Evolutionary conservation across 2,888 invertebrate species (phyloP).

Genomic region (Metacarcinus magister): DNA sequence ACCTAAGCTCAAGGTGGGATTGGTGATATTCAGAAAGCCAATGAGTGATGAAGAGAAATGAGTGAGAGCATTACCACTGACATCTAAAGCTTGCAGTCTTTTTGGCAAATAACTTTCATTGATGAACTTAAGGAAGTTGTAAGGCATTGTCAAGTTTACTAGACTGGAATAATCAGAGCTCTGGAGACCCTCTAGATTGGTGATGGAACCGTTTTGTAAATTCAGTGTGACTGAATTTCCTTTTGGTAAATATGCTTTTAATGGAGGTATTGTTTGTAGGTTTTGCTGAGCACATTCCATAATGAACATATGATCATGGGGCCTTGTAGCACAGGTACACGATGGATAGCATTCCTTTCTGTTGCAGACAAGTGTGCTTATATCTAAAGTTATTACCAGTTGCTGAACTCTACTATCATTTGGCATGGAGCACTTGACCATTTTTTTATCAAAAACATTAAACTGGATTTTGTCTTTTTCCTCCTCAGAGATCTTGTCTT

Average conservation of each 20-base stretch:
- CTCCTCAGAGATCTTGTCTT: not conserved
- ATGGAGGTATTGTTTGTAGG: conserved; percentile 46
- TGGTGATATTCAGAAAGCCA: conserved; percentile 85
- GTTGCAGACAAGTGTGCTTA: conserved; percentile 44
- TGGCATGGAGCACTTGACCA: conserved; percentile 50
- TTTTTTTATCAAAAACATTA: not conserved
- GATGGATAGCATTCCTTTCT: not conserved
- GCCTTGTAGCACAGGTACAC: conserved; percentile 61
- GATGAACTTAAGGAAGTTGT: conserved; percentile 66
- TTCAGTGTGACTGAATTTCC: conserved; percentile 64
- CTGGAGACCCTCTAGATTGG: conserved; percentile 57
- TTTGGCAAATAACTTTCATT: conserved; percentile 66
- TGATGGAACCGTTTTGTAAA: conserved; percentile 58
- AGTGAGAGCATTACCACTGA: conserved; percentile 85
- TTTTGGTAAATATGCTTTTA: not conserved
- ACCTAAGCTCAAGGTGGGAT: conserved; percentile 87
- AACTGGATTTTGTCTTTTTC: not conserved
- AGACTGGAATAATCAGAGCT: conserved; percentile 39
- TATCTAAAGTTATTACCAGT: not conserved
- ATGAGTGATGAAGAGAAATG: conserved; percentile 85
- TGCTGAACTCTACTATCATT: not conserved
- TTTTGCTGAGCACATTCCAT: conserved; percentile 69
- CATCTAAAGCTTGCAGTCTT: conserved; percentile 67
- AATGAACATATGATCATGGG: conserved; percentile 69
- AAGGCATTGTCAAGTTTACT: conserved; percentile 69